These are phyloP conservation scores for Ophion ellenae DNA, from an alignment of 2,888 invertebrate species.

Conservation along the genomic window DNA sequence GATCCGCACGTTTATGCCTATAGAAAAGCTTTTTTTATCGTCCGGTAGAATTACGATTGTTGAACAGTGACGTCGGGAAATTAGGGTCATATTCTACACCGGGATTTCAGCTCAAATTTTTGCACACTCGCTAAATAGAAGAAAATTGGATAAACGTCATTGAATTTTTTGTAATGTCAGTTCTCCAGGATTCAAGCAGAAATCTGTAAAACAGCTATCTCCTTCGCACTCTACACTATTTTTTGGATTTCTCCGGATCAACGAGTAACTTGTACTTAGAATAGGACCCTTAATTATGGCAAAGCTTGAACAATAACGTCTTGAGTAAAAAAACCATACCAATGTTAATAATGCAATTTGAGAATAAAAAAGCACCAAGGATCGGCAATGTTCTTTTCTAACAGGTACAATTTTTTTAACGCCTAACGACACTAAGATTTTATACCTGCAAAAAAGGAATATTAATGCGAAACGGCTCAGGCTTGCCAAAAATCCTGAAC, in stretches of 20 bases:
- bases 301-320: background rate
- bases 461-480: background rate
- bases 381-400: background rate
- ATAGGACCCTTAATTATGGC: no score
- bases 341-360: background rate
- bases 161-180: background rate
- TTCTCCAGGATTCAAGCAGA: no score
- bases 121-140: background rate
- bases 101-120: background rate
- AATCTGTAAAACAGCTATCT: no score
- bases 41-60: background rate
- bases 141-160: background rate
- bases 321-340: no score
- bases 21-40: background rate
- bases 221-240: no score
- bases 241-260: no score
- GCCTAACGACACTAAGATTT: background rate
- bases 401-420: background rate
- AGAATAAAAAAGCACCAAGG: background rate
- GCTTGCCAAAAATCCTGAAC: no score
- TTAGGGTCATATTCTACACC: background rate
- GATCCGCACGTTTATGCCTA: no score
- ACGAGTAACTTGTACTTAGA: no score
- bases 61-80: background rate
- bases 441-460: background rate